Base-by-base conservation (phyloP, 2,797 vertebrate species). In the Onychomys leucogaster region DNA sequence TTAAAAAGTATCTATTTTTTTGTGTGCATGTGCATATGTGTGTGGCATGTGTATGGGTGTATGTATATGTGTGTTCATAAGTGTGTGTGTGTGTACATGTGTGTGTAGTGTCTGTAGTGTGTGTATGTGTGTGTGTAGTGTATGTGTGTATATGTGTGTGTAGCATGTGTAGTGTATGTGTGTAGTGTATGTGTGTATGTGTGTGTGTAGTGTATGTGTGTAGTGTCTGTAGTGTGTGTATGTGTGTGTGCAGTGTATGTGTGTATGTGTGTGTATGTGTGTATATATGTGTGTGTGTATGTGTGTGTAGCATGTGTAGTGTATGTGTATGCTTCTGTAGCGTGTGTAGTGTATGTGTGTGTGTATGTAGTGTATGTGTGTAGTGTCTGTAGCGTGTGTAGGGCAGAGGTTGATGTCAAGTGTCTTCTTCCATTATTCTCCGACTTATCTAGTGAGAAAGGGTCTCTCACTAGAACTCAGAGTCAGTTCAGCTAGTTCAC, bases 1-100 rank as follows among this genome's bases (percentile, higher is more conserved):
- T 77, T 95, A 52, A 96, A 75, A 93, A 57, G 46, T 41, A 77
- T 69, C 65, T 41, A 17, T 29, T 83, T 82, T 67, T 41, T 41
- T 49, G 7, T 77, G 3, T 80, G 49, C 21, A 16, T n/a, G 5
- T 57, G 34, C 12, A 13, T 41, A 41, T 2, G 13, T 80, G 29
- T 77, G 49, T 55, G 29, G 29, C 34, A 34, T n/a, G n/a, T 61
- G 8, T 61, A 14, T 17, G 23, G 49, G 49, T 52, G 12, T 52
- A 52, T 59, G 12, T 81, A 37, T 27, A 10, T 80, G 77, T 37
- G 19, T n/a, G 32, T 55, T 9, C 4, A 34, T 21, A 19, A 16
- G 16, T 9, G 16, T 46, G 43, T 76, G 29, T 16, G 16, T 34
- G 9, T 52, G 49, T 52, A 13, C 13, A 12, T 52, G 49, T 49